phyloP scores from a whole-genome alignment of 37 sponge, comb jelly and placozoan genomes.

The Chondrosia reniformis region DNA sequence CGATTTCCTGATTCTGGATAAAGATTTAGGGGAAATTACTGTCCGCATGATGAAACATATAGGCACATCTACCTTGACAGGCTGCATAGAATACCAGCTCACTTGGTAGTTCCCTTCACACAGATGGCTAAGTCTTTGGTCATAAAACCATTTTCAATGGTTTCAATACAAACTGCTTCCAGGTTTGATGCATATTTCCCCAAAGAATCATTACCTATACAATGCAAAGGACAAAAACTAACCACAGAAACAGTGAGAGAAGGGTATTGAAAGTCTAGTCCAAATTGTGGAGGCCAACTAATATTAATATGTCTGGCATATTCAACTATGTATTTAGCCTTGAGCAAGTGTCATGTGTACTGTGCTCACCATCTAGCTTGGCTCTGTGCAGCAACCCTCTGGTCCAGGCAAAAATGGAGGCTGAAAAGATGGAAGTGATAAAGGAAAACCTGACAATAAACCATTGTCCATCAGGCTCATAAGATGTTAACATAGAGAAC shows the following conservation, averaged over 20 bases:
- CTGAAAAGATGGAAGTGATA: too few species aligned
- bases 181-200: slow-evolving; percentile 56
- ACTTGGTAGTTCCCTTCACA: slow-evolving; percentile 66
- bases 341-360: not conserved
- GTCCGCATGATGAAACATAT: too few species aligned
- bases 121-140: slow-evolving; percentile 93
- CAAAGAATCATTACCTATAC: slow-evolving; percentile 55
- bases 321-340: not conserved
- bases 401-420: slow-evolving; percentile 97
- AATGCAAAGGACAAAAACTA: too few species aligned
- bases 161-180: slow-evolving; percentile 85
- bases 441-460: not conserved
- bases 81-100: too few species aligned
- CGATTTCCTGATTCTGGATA: too few species aligned
- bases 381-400: slow-evolving; percentile 88
- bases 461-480: not conserved
- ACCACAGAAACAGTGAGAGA: too few species aligned
- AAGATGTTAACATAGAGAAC: too few species aligned
- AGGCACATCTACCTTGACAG: too few species aligned
- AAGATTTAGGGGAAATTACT: too few species aligned
- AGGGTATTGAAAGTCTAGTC: too few species aligned
- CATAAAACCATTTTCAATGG: slow-evolving; percentile 92
- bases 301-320: not conserved
- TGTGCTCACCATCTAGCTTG: slow-evolving; percentile 76
- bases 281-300: too few species aligned